Evolutionary conservation across 2,797 vertebrate genomes (phyloP), one percentile per base, ranked within the genome.

Genomic region (Limnodromus scolopaceus): DNA sequence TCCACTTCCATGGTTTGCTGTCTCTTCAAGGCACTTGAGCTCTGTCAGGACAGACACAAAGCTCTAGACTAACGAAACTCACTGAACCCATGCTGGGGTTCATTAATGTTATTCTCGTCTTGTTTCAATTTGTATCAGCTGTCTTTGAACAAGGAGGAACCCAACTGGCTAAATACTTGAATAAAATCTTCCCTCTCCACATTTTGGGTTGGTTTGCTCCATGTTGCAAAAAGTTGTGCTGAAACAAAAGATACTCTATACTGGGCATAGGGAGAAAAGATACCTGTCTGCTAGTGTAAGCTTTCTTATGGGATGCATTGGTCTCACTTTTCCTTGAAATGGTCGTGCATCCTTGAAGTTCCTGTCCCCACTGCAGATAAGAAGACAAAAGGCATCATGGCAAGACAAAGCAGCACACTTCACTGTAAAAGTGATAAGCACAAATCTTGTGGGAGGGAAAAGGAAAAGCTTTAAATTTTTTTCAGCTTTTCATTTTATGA

Each of bases 11-110:
- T 36, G 34, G 27, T 81, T 65, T 84, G 63, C 68, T 90, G 22
- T 85, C 61, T 84, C 16, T 77, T 93, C 54, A 41, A 64, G 70
- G 72, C 71, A 49, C 90, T 96, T 85, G 65, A 93, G 80, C 61
- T 93, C 63, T 60, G 70, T 39, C 34, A 86, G 61, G 88, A 65
- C 41, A 92, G 24, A 70, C 89, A 55, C 77, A 23, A n/a, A 49
- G 19, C 39, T 91, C 32, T 48, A 54, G 34, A 32, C 23, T 89
- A 93, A 34, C 39, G 65, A 91, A 94, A 60, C 16, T 58, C 24
- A 18, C 34, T 46, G 51, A 69, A 84, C 57, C 39, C 22, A 4
- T 69, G 1, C 8, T 86, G 23, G 70, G 78, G 12, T 12, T 93
- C 66, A 11, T 84, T 81, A 25, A 41, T 48, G 63, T 93, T 58